These are phyloP conservation scores for Phthorimaea operculella DNA, from an alignment of 1,140 invertebrate genomes.

Conservation along the genomic window DNA sequence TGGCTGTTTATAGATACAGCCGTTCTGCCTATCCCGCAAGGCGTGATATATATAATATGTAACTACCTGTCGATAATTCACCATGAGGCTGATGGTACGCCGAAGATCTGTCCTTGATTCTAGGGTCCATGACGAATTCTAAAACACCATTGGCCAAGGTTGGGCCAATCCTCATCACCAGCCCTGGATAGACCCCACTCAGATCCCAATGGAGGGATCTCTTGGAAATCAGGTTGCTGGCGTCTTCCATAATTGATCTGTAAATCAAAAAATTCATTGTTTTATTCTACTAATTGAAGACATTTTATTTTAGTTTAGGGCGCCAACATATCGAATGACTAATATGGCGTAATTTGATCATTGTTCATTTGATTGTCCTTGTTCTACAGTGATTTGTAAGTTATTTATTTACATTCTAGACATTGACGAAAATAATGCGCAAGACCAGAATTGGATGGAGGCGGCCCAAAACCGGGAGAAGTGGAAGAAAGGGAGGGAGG, in stretches of 20 bases:
- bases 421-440: no score
- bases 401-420: no score
- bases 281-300: no score
- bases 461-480: no score
- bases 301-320: no score
- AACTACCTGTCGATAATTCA: conserved; percentile 45
- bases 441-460: no score
- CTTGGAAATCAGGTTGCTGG: conserved; percentile 74
- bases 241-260: conserved; percentile 73
- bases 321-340: no score
- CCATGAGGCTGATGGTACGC: conserved; percentile 31
- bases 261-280: conserved; percentile 4
- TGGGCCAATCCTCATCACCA: conserved; percentile 77
- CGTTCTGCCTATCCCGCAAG: not conserved
- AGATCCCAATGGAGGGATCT: conserved; percentile 80
- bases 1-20: not conserved
- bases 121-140: conserved; percentile 78
- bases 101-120: conserved; percentile 47
- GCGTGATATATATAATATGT: not conserved
- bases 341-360: no score
- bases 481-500: no score
- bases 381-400: no score
- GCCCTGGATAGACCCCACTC: conserved; percentile 74
- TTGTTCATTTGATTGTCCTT: no score
- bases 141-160: conserved; percentile 71